phyloP scores from a whole-genome alignment of 2,888 invertebrate species.

The Euproctis similis region DNA sequence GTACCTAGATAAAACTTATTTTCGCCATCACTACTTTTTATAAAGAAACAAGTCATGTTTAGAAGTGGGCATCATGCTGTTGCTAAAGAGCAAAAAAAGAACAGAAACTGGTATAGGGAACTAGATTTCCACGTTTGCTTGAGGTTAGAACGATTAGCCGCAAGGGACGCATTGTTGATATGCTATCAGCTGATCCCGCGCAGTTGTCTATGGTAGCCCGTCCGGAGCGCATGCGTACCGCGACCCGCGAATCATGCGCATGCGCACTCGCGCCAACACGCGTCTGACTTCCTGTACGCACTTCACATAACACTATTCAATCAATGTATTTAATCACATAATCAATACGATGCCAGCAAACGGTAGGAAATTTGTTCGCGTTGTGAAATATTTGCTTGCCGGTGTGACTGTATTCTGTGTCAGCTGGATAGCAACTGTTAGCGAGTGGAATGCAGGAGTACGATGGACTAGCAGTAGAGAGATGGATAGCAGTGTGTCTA shows the following conservation, averaged over 20 bases:
- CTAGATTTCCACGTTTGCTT: slow-evolving; percentile 62
- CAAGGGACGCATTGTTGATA: slow-evolving; percentile 67
- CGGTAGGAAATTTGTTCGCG: slow-evolving; percentile 47
- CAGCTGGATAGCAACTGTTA: slow-evolving; percentile 63
- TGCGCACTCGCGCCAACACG: slow-evolving; percentile 25
- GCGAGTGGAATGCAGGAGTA: slow-evolving; percentile 52
- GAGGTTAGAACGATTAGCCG: slow-evolving; percentile 66
- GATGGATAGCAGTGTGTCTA: slow-evolving; percentile 31
- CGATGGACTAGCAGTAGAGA: slow-evolving; percentile 38
- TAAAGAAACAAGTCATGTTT: slow-evolving; percentile 41
- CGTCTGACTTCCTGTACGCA: slow-evolving; percentile 12
- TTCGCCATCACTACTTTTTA: slow-evolving; percentile 50
- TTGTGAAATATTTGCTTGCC: slow-evolving; percentile 54
- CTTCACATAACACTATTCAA: slow-evolving; percentile 16
- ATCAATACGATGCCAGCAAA: slow-evolving; percentile 39
- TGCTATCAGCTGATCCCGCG: slow-evolving; percentile 67
- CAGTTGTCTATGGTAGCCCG: slow-evolving; percentile 70
- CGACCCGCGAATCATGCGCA: slow-evolving; percentile 28
- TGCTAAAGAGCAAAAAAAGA: slow-evolving; percentile 39
- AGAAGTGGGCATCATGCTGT: slow-evolving; percentile 42
- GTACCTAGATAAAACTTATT: slow-evolving; percentile 58
- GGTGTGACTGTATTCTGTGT: slow-evolving; percentile 60
- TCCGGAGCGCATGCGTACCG: slow-evolving; percentile 55
- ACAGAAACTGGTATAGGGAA: slow-evolving; percentile 60
- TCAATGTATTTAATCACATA: slow-evolving; percentile 28